A percentile compares a stretch with the other conserved stretches of the same genome.
Evolutionary conservation across 2,113 vertebrate species (phyloP).

Genomic region (Sorex araneus): DNA sequence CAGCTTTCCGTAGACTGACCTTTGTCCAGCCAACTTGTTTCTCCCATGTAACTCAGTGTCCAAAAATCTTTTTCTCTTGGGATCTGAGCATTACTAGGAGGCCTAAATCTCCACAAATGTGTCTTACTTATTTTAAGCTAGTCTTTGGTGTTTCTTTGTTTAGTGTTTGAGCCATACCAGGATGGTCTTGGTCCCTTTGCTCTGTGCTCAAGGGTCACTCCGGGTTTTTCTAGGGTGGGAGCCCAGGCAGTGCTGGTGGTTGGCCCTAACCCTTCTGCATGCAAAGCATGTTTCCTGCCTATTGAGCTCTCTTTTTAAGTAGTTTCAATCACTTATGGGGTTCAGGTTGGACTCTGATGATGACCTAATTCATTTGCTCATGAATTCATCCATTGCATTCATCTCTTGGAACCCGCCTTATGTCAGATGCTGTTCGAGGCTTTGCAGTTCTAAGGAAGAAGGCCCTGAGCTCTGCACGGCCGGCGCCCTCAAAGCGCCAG

Average conservation of each 20-base stretch:
- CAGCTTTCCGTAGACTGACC: not conserved
- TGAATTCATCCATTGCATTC: not conserved
- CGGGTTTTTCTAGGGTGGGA: too few species aligned
- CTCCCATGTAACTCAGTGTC: not conserved
- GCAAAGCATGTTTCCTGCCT: too few species aligned
- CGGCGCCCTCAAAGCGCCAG: not conserved
- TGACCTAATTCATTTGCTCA: not conserved
- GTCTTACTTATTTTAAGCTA: too few species aligned
- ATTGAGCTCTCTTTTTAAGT: not conserved
- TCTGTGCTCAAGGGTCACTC: too few species aligned
- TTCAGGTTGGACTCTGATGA: not conserved
- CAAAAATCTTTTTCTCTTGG: too few species aligned
- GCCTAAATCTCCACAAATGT: too few species aligned
- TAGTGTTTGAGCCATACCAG: too few species aligned
- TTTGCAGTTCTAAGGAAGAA: not conserved
- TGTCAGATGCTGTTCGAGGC: not conserved
- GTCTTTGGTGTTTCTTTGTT: too few species aligned
- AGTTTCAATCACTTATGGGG: not conserved
- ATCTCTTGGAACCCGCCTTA: not conserved
- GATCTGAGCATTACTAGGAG: too few species aligned
- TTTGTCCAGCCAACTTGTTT: not conserved
- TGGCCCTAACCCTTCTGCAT: too few species aligned
- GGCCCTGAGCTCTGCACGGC: not conserved
- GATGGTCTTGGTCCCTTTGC: too few species aligned
- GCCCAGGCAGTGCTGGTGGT: too few species aligned